These are phyloP conservation scores for Xestia rhomboidea DNA, from an alignment of 2,888 invertebrate species.

Conservation along the genomic window DNA sequence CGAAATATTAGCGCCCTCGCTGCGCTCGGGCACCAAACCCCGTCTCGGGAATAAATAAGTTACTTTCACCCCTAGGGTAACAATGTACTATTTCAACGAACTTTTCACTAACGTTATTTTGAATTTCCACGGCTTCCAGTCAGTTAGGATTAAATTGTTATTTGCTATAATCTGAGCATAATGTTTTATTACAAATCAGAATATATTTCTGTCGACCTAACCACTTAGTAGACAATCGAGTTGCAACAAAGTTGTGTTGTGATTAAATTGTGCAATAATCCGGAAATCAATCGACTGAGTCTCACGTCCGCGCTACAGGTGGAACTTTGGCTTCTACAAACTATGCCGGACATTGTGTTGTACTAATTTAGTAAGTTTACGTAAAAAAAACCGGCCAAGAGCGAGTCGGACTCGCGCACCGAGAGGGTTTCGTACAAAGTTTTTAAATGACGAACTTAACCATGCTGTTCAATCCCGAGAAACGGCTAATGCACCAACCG, in stretches of 20 bases:
- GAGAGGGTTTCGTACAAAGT: no score
- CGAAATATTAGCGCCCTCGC: no score
- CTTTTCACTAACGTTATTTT: neutral
- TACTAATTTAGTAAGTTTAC: neutral
- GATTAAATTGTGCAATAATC: constrained; percentile 1
- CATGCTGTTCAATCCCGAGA: no score
- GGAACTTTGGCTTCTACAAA: neutral
- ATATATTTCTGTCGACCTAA: neutral
- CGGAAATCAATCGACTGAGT: constrained; percentile 10
- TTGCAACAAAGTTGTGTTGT: constrained; percentile 23
- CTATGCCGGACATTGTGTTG: neutral
- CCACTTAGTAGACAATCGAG: neutral
- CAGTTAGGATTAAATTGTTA: neutral
- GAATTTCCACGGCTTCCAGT: neutral
- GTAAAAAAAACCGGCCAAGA: no score
- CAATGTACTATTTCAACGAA: no score
- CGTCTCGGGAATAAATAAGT: no score
- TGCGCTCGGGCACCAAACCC: no score
- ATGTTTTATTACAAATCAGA: neutral
- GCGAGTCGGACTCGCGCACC: no score
- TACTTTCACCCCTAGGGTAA: no score
- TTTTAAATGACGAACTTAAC: no score
- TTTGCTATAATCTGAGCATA: neutral
- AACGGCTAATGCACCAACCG: no score
- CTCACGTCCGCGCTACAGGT: neutral